Percentiles rank a stretch among this genome's conserved stretches.
Evolutionary conservation across 2,797 vertebrate species (phyloP).

Genomic region (Pseudotriccus pelzelni): DNA sequence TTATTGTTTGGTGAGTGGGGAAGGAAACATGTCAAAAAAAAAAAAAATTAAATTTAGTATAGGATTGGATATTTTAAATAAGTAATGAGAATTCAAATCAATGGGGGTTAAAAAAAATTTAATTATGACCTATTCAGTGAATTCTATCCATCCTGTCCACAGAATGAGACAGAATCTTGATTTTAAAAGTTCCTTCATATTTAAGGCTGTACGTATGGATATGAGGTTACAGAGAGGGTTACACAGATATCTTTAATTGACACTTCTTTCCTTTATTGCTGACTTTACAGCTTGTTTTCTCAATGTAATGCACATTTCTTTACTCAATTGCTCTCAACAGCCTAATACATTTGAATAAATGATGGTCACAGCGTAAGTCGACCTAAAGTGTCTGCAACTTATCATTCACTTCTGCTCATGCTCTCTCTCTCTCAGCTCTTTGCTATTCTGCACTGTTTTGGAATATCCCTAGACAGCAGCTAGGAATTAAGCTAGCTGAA

Average conservation of each 20-base stretch:
- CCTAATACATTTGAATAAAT: background rate
- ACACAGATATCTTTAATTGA: background rate
- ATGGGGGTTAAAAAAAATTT: background rate
- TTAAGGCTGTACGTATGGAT: background rate
- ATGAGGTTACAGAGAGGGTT: background rate
- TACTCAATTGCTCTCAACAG: background rate
- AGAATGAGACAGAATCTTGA: background rate
- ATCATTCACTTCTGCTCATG: background rate
- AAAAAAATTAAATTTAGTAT: background rate
- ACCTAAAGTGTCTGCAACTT: background rate
- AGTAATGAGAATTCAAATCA: background rate
- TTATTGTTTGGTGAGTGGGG: background rate
- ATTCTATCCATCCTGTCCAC: background rate
- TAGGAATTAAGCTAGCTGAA: background rate
- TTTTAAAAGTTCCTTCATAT: background rate
- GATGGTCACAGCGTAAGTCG: background rate
- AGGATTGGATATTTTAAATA: background rate
- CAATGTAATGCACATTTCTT: background rate
- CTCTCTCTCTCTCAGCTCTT: background rate
- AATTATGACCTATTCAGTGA: background rate
- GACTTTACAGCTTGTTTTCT: background rate
- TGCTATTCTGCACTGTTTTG: background rate
- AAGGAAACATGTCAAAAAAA: background rate
- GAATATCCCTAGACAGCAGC: background rate
- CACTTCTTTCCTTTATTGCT: background rate